These are phyloP conservation scores for Lithodes maja DNA, from an alignment of 2,888 invertebrate species.

Conservation along the genomic window DNA sequence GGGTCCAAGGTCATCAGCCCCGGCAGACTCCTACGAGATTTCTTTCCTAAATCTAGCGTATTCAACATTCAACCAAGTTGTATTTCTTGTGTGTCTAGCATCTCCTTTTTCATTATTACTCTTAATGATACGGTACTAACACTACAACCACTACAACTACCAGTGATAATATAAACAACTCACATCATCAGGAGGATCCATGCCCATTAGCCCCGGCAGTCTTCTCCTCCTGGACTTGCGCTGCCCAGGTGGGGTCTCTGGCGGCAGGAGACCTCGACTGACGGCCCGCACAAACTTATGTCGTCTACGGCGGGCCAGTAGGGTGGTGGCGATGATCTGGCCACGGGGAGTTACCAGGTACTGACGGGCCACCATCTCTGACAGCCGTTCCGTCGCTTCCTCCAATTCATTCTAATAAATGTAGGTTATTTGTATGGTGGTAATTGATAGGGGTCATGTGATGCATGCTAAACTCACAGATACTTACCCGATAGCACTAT, in stretches of 20 bases:
- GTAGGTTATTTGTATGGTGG: no score
- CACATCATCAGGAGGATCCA: slow-evolving; percentile 76
- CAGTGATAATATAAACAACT: slow-evolving; percentile 70
- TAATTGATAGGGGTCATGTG: slow-evolving; percentile 72
- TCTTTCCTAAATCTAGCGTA: no score
- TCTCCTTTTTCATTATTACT: neutral
- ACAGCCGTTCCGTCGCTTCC: slow-evolving; percentile 81
- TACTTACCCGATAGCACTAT: no score
- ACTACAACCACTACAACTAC: neutral
- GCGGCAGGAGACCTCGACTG: slow-evolving; percentile 76
- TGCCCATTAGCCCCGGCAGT: slow-evolving; percentile 74
- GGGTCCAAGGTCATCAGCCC: no score
- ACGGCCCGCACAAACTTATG: slow-evolving; percentile 80
- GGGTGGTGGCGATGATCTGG: slow-evolving; percentile 80
- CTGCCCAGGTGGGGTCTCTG: slow-evolving; percentile 80
- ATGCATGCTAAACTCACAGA: no score
- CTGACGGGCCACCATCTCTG: slow-evolving; percentile 81
- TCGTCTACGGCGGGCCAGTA: slow-evolving; percentile 79
- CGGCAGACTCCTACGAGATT: no score
- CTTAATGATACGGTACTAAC: no score
- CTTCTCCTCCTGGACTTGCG: slow-evolving; percentile 76
- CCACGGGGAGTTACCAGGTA: slow-evolving; percentile 80
- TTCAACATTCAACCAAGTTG: no score
- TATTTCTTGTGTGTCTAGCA: no score
- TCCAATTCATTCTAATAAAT: slow-evolving; percentile 79